These are phyloP conservation scores for Orchestia grillus DNA, from an alignment of 1,140 invertebrate species.

Conservation along the genomic window DNA sequence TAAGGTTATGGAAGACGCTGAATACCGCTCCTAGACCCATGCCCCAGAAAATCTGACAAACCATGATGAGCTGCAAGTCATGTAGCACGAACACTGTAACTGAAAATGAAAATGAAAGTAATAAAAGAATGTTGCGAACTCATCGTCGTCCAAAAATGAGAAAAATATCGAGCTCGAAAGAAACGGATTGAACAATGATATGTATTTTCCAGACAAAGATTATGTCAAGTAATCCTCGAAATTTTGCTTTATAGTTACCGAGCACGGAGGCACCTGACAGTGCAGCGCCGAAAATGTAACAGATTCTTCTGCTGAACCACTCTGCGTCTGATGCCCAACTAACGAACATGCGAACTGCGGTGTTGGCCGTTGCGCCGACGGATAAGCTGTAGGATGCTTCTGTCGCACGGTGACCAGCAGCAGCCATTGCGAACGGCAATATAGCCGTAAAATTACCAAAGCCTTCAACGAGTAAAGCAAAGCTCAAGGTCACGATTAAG, in stretches of 20 bases:
- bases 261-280: neutral
- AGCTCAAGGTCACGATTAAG: neutral
- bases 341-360: neutral
- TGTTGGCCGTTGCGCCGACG: neutral
- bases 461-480: neutral
- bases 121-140: neutral
- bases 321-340: neutral
- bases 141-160: neutral
- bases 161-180: neutral
- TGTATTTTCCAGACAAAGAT: neutral
- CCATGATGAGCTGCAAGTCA: neutral
- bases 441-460: neutral
- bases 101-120: neutral
- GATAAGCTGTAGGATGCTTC: neutral
- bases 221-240: neutral
- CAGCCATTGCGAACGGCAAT: neutral
- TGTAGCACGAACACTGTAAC: neutral
- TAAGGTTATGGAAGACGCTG: conserved; percentile 1
- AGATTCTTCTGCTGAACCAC: neutral
- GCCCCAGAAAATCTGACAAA: neutral
- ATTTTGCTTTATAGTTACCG: neutral
- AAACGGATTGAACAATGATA: neutral
- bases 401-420: neutral
- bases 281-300: neutral
- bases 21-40: neutral